Evolutionary conservation across 2,888 invertebrate species (phyloP).

Genomic region (Masnerella sp.): DNA sequence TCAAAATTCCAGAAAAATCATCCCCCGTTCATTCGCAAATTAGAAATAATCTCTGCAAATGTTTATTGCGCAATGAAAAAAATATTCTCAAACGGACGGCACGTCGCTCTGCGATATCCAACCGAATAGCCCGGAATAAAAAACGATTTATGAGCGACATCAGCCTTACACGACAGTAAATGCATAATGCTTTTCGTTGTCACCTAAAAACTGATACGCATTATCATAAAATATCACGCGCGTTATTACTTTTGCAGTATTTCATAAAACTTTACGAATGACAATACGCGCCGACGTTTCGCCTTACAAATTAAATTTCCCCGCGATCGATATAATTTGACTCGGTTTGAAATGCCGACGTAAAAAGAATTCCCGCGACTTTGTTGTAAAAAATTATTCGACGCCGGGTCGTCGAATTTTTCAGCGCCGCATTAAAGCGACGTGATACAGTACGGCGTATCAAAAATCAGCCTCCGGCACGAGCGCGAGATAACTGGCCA

Average conservation of each 20-base stretch:
- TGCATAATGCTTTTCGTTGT: slow-evolving; percentile 18
- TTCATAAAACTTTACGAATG: slow-evolving; percentile 6
- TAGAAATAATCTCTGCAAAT: background rate
- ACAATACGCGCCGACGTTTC: background rate
- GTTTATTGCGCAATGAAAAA: background rate
- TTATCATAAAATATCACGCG: slow-evolving; percentile 21
- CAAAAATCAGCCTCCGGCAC: slow-evolving; percentile 52
- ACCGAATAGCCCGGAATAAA: background rate
- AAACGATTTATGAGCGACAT: slow-evolving; percentile 21
- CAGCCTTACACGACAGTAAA: slow-evolving; percentile 21
- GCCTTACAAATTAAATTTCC: slow-evolving; percentile 12
- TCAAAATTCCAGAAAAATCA: background rate
- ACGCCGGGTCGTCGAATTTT: slow-evolving; percentile 21
- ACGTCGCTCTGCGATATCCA: background rate
- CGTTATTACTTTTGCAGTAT: slow-evolving; percentile 17
- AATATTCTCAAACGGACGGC: background rate
- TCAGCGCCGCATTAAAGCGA: slow-evolving; percentile 28
- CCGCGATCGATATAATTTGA: slow-evolving; percentile 2
- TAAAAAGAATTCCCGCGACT: slow-evolving; percentile 13
- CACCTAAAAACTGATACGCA: slow-evolving; percentile 14
- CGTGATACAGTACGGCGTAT: slow-evolving; percentile 15
- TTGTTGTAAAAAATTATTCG: slow-evolving; percentile 21
- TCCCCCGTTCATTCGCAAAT: background rate
- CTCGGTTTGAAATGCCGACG: background rate
- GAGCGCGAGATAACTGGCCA: slow-evolving; percentile 60